Base-by-base conservation (phyloP, 92 coral and sea anemone species). In the Isaurus tuberculatus region DNA sequence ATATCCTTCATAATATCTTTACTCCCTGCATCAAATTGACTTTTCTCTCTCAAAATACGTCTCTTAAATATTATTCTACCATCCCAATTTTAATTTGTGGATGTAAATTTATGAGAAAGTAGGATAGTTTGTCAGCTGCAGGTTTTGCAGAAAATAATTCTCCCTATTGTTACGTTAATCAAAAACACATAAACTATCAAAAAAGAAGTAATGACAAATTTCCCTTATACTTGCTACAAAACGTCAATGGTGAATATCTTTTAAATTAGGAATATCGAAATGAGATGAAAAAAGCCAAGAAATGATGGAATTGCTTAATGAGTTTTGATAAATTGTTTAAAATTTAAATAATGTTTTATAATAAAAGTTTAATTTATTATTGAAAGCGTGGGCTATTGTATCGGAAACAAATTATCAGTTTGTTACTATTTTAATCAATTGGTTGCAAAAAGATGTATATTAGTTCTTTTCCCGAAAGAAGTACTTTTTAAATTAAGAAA, bases 1-100 rank as follows among this genome's bases (percentile, higher is more conserved):
- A 95, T 84, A 68, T 91, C 98, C 88, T 84, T 91, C 92, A 94
- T 94, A 63, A 37, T 25, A 27, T 25, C 69, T 28, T 63, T 1
- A 6, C 27, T 63, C 16, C 46, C 7, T 0, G 46, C 33, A 26
- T 28, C 36, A 16, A 36, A 28, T 58, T 20, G 42, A 16, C 37
- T 33, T 16, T 58, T 46, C 27, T 14, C 1, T 25, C 44, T 36
- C 16, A 17, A 25, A 22, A 9, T 77, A 13, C 36, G 57, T 40
- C 43, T 27, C 68, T 77, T 77, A 77, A 77, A 58, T 77, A 77
- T 44, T 61, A 30, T 77, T 36, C 60, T 23, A 20, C 68, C 31
- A 55, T 51, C n/a, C 33, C 23, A 22, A 29, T 55, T 33, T 77
- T 77, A 27, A 36, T 36, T 77, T 77, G 82, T 77, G 82, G 69